Base-by-base conservation (phyloP, 2,113 vertebrate species). In the Perccottus glenii region DNA sequence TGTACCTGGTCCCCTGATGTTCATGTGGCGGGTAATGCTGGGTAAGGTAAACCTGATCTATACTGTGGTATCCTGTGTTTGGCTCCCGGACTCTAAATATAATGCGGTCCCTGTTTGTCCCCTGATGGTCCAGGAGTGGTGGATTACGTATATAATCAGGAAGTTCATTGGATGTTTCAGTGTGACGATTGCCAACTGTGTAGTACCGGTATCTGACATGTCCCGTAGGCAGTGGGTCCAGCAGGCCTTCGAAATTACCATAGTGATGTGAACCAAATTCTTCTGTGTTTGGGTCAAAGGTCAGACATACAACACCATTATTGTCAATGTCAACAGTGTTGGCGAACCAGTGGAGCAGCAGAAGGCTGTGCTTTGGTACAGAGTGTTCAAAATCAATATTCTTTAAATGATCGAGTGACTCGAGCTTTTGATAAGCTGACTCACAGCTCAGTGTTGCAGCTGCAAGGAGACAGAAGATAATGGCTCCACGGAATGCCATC, bases 321-420 rank as follows among this genome's bases (percentile, higher is more conserved):
- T 64, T 56, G 36, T 85, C 66, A 0, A 88, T 77, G 1, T 78
- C 4, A 11, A 88, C 15, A 3, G 0, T 11, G 47, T 84, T 74
- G 9, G 87, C 82, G 64, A 91, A 91, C 89, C 89, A 90, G 73
- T 89, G 42, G 14, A 90, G 87, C 56, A 90, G 63, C 27, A 87
- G 1, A 2, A 90, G 85, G 48, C 60, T 84, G 75, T 87, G 85
- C 5, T 49, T 78, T 19, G 84, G 81, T 9, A 89, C 79, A 7
- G 69, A 57, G 1, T 9, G 15, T 1, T 50, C 85, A 19, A 82
- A 86, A 62, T 80, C n/a, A 32, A 88, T 56, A 16, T 40, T 52
- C 47, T 85, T 88, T 8, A 89, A 59, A 52, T 83, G 81, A 0
- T 47, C 58, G 36, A 90, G 79, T 9, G 73, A 75, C 0, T 78